phyloP scores from a whole-genome alignment of 2,888 invertebrate genomes.

The Synanthedon tipuliformis region DNA sequence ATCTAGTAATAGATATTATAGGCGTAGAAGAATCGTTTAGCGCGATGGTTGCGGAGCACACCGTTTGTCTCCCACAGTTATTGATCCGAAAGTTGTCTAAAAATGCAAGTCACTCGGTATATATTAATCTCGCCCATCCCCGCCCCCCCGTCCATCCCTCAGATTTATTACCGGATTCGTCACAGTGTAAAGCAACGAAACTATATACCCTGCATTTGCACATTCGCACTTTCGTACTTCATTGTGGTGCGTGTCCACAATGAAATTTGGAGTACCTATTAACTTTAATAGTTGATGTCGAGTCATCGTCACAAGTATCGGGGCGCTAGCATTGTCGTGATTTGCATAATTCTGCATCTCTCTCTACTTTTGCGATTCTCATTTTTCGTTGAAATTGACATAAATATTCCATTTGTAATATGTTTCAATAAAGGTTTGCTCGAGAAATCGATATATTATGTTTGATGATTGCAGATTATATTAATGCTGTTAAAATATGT shows the following conservation, averaged over 20 bases:
- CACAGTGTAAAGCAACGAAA: conserved; percentile 29
- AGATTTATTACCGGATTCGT: conserved; percentile 36
- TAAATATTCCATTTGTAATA: neutral
- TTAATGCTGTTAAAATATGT: no score
- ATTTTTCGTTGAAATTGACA: neutral
- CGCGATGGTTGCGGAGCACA: neutral
- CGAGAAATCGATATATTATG: no score
- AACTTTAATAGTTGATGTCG: conserved; percentile 25
- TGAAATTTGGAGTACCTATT: conserved; percentile 24
- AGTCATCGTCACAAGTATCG: conserved; percentile 20
- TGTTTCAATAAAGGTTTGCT: no score
- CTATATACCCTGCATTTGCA: conserved; percentile 10
- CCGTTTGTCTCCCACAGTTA: conserved; percentile 12
- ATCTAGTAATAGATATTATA: no score
- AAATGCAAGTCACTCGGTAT: conserved; percentile 35
- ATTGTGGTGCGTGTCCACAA: conserved; percentile 32
- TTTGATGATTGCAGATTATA: no score
- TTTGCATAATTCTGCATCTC: neutral
- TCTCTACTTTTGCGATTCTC: neutral
- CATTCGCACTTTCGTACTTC: conserved; percentile 21
- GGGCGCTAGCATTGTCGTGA: neutral
- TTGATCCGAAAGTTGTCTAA: conserved; percentile 27
- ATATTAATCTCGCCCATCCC: conserved; percentile 37
- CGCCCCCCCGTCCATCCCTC: conserved; percentile 20
- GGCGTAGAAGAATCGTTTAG: neutral